Conservation (phyloP, 1,140 invertebrate species). For the Bombus impatiens region DNA sequence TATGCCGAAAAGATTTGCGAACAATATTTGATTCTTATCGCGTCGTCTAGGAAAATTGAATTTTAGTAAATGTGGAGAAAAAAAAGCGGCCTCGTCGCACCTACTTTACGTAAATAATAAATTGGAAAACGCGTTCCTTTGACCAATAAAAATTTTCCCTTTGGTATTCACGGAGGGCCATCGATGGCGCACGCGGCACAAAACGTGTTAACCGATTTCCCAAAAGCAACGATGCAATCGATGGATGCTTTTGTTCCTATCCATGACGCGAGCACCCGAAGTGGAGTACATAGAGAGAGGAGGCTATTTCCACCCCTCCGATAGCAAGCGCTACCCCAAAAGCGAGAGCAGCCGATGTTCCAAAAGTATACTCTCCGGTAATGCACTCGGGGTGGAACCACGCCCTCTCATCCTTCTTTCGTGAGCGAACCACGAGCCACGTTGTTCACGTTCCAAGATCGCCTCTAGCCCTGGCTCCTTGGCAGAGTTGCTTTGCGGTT, state of each 20-base stretch:
- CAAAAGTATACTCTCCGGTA: conserved; percentile 56
- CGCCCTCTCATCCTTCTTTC: conserved; percentile 54
- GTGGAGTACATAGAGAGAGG: background rate
- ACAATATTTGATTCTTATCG: no score
- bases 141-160: background rate
- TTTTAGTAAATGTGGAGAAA: no score
- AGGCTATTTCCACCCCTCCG: conserved; percentile 13
- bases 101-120: background rate
- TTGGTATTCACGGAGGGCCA: background rate
- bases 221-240: background rate
- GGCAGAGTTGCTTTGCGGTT: conserved; percentile 52
- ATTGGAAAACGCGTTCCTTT: background rate
- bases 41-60: no score
- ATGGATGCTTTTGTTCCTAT: background rate
- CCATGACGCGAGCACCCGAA: background rate
- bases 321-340: conserved; percentile 31
- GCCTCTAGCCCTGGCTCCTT: conserved; percentile 37
- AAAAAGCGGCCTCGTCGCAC: background rate
- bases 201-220: background rate
- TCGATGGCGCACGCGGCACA: background rate
- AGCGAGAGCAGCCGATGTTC: conserved; percentile 27
- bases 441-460: conserved; percentile 51
- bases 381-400: conserved; percentile 54
- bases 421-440: conserved; percentile 18
- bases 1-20: no score